phyloP scores from a whole-genome alignment of 2,888 invertebrate species.

The Stenchaetothrips biformis region DNA sequence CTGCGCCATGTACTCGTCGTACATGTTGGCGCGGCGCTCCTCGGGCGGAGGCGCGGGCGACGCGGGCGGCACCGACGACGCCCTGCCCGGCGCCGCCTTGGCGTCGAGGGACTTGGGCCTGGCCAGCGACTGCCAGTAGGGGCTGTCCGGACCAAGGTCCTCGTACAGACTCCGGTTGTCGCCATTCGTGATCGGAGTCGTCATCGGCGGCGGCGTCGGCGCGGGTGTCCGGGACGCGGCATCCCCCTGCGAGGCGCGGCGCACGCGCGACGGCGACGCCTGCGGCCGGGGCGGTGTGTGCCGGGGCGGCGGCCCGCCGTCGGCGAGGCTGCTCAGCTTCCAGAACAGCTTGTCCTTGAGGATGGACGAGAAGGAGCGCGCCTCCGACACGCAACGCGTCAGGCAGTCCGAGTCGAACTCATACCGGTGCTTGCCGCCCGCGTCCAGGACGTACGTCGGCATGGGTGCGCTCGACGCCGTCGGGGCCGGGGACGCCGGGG shows the following conservation, averaged over 20 bases:
- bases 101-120: constrained; percentile 35
- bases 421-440: constrained; percentile 4
- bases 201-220: constrained; percentile 28
- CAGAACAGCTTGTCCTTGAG: constrained; percentile 24
- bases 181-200: constrained; percentile 39
- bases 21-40: constrained; percentile 63
- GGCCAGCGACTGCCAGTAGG: constrained; percentile 32
- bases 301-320: neutral
- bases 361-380: constrained; percentile 15
- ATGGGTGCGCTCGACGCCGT: neutral
- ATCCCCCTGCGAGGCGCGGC: neutral
- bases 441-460: constrained; percentile 19
- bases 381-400: neutral
- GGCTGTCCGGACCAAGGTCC: constrained; percentile 24
- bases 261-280: neutral
- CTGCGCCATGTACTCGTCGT: constrained; percentile 74
- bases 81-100: constrained; percentile 39
- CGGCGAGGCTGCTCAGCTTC: neutral
- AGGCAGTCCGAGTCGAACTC: constrained; percentile 18
- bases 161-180: constrained; percentile 30
- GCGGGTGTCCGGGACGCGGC: neutral
- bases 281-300: neutral
- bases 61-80: constrained; percentile 33
- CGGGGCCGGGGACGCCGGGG: neutral
- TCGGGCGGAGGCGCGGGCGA: constrained; percentile 37